Evolutionary conservation across 2,113 vertebrate genomes (phyloP).

Genomic region (Halichoerus grypus): DNA sequence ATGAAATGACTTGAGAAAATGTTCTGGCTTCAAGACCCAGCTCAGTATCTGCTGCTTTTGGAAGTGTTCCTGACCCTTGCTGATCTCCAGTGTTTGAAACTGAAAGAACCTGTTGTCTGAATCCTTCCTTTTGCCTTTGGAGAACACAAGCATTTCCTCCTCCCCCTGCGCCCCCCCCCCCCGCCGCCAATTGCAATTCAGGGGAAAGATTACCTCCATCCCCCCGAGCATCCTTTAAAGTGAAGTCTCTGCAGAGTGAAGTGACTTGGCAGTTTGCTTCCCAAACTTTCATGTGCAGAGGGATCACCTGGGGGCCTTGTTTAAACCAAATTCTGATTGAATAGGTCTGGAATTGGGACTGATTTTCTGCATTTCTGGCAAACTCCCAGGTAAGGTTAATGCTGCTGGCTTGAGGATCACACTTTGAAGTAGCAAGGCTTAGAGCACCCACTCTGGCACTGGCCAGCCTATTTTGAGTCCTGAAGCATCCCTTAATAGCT

Average conservation of each 20-base stretch:
- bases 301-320: background rate
- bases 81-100: background rate
- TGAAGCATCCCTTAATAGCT: background rate
- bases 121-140: background rate
- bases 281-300: background rate
- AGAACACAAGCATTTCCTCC: background rate
- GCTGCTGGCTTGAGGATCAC: background rate
- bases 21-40: conserved; percentile 22
- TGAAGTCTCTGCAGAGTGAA: background rate
- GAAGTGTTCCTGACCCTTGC: background rate
- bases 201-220: background rate
- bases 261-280: background rate
- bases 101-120: background rate
- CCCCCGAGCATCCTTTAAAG: background rate
- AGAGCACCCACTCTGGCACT: background rate
- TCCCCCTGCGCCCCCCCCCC: rapidly evolving
- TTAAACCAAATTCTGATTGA: background rate
- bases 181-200: background rate
- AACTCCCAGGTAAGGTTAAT: background rate
- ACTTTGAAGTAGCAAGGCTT: background rate
- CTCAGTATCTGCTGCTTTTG: conserved; percentile 17
- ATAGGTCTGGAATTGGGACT: background rate
- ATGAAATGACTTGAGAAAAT: conserved; percentile 65
- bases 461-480: background rate
- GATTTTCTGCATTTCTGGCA: background rate